Conservation (phyloP, 92 coral and sea anemone species). For the Parazoanthus swiftii region DNA sequence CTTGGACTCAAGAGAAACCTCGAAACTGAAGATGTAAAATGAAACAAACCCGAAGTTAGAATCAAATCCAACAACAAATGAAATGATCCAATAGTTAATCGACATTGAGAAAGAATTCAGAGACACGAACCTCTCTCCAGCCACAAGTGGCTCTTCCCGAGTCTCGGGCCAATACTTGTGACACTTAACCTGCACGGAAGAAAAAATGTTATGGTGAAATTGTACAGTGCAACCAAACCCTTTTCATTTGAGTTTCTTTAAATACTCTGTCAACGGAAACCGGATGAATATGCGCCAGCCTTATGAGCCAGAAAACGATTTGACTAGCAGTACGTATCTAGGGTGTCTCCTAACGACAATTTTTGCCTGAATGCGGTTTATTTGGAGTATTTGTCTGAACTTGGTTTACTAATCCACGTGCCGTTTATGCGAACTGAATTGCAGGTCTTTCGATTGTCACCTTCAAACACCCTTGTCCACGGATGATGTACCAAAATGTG, state of each 20-base stretch:
- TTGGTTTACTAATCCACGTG: too few species aligned
- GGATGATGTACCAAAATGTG: too few species aligned
- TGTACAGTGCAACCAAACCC: neutral
- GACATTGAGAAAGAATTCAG: neutral
- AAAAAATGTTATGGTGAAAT: neutral
- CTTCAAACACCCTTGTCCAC: too few species aligned
- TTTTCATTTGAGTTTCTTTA: too few species aligned
- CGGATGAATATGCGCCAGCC: neutral
- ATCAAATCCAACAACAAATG: neutral
- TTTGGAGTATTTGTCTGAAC: too few species aligned
- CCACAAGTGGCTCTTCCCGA: conserved; percentile 67
- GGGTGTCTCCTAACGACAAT: too few species aligned
- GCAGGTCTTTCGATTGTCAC: too few species aligned
- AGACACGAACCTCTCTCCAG: conserved; percentile 55
- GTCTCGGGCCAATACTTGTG: conserved; percentile 90
- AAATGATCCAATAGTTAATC: neutral
- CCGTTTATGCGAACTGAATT: too few species aligned
- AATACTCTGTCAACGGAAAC: neutral
- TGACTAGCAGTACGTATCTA: too few species aligned
- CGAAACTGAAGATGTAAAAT: conserved; percentile 55
- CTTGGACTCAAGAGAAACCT: conserved; percentile 62
- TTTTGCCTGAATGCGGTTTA: too few species aligned
- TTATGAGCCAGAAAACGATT: neutral
- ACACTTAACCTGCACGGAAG: conserved; percentile 68
- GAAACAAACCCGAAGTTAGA: neutral